Evolutionary conservation across 2,888 invertebrate genomes (phyloP), one percentile per base, ranked within the genome.

Genomic region (Cerastoderma edule): DNA sequence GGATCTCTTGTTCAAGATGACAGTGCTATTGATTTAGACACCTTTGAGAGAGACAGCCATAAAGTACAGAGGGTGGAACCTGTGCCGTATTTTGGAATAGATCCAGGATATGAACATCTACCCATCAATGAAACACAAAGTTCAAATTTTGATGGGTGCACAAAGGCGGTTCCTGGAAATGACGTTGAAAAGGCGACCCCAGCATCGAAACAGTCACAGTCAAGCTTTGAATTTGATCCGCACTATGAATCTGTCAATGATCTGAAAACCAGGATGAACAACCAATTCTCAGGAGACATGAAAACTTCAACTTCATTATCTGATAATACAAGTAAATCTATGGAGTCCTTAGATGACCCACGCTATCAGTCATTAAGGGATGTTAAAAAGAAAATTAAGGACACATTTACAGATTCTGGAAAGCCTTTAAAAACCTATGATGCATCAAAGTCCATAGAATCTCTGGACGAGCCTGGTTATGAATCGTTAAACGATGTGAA

Each of bases 401-500:
- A 63, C 19, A 54, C 10, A 6, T 30, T 2, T 28, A 22, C n/a
- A 28, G 65, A 27, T 27, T 30, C 57, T 46, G 57, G 60, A 24
- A 72, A 66, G 67, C 69, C 72, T 24, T 44, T 60, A 33, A 79
- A 79, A 56, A 79, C 74, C 13, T 78, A 78, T 63, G 71, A 68
- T 35, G 39, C 70, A 16, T 72, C 64, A 28, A 68, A 75, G 48
- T 79, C 79, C n/a, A 79, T 75, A 8, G 79, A 79, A 63, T 79
- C 79, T 28, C 57, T 79, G n/a, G 75, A 79, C 39, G 81, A 81
- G 63, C 81, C 81, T 16, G 81, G 81, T 3, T 81, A 81, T 50
- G 81, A 81, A 39, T 75, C 78, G 30, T 39, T 81, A 6, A 75
- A 81, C 69, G 81, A 78, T 56, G 81, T 81, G 13, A 81, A 81